A percentile compares a stretch with the other conserved stretches of the same genome.
Conservation (phyloP, 1,140 invertebrate genomes). For the Pissodes strobi region DNA sequence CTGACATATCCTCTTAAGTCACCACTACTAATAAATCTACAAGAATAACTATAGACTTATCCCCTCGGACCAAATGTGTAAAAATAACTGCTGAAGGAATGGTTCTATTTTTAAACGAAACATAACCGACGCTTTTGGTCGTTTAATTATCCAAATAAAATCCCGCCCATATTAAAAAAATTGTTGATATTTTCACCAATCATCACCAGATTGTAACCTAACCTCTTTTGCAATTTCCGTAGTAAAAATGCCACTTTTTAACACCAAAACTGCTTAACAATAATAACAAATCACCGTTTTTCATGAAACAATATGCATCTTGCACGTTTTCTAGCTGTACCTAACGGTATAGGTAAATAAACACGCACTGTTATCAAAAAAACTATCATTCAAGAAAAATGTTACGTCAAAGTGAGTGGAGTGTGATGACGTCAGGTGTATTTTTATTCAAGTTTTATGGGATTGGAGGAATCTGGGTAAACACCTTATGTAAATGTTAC, state of each 20-base stretch:
- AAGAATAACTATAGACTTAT: neutral
- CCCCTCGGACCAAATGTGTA: constrained; percentile 3
- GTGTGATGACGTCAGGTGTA: constrained; percentile 9
- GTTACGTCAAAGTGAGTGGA: neutral
- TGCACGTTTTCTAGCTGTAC: too few relatives aligned
- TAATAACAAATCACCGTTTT: too few relatives aligned
- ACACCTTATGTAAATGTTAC: too few relatives aligned
- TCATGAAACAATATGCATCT: too few relatives aligned
- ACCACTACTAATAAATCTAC: neutral
- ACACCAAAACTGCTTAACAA: too few relatives aligned
- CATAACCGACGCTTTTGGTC: constrained; percentile 23
- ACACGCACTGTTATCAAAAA: neutral
- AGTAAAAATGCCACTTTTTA: neutral
- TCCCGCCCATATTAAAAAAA: constrained; percentile 4
- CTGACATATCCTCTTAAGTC: constrained; percentile 3
- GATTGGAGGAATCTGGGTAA: too few relatives aligned
- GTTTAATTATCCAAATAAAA: constrained; percentile 11
- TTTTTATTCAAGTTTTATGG: too few relatives aligned
- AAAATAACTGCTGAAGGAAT: constrained; percentile 5
- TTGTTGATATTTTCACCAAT: constrained; percentile 25
- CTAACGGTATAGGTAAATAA: constrained; percentile 1
- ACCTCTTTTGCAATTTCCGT: constrained; percentile 1
- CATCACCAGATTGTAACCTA: neutral
- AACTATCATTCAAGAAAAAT: constrained; percentile 2
- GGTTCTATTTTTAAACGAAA: constrained; percentile 20